Base-by-base conservation (phyloP, 1,140 invertebrate species). In the Brachionus koreanus region DNA sequence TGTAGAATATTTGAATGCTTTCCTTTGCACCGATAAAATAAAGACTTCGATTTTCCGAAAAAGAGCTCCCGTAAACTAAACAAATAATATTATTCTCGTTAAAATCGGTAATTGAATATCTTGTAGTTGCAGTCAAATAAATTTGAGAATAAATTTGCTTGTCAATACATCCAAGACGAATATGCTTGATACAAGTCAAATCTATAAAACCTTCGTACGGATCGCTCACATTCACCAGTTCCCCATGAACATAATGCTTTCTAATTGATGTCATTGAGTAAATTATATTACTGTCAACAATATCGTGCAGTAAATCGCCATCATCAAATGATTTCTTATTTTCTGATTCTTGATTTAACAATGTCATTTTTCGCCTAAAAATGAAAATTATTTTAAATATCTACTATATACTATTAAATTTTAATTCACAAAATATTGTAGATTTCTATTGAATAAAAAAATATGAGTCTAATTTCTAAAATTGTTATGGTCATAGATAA, bases 21-120 rank as follows among this genome's bases (percentile, higher is more conserved):
- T 65, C 10, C 19, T 82, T 82, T 6, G 43, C 19, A 19, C 79
- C 57, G 9, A 82, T 82, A 33, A 82, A 67, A 67, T 65, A 82
- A 23, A 82, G 29, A 13, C 42, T 67, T 39, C 94, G 90, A 88
- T 97, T 98, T 85, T 97, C 95, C 83, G 94, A 93, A 4, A 97
- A 88, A 83, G 86, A 85, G 49, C 84, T 84, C 13, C 90, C 90
- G 84, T 89, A 90, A 39, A 89, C 85, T 46, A 90, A 85, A 74
- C 76, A 79, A 12, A 79, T 61, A 12, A 79, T 37, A 29, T 79
- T 79, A 0, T 39, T 42, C 12, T 79, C 23, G n/a, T 79, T 37
- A n/a, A 79, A 65, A 79, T 79, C 49, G 9, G 76, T 42, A 5
- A 79, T 61, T 5, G 76, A 25, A 65, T 61, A 42, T 61, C 25